These are phyloP conservation scores for Vanessa tameamea DNA, from an alignment of 1,140 invertebrate species.

Conservation along the genomic window DNA sequence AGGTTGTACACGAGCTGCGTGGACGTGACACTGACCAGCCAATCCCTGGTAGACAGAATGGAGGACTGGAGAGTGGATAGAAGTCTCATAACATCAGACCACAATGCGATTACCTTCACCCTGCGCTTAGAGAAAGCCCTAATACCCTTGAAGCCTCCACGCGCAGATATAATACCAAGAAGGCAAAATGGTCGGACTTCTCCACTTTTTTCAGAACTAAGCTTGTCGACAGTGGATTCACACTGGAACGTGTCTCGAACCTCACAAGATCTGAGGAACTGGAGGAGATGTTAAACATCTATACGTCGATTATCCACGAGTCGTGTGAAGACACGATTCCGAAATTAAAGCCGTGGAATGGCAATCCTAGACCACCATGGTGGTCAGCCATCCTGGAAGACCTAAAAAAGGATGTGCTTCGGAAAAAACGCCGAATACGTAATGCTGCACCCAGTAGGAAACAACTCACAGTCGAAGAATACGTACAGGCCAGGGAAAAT, in stretches of 20 bases:
- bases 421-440: too few species aligned
- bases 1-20: too few species aligned
- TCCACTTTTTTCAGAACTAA: too few species aligned
- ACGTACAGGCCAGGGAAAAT: too few species aligned
- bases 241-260: neutral
- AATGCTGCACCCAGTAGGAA: conserved; percentile 5
- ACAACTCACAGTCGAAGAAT: neutral
- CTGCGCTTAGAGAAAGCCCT: neutral
- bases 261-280: conserved; percentile 17
- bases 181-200: neutral
- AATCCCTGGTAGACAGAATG: conserved; percentile 22
- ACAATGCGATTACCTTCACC: neutral
- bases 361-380: too few species aligned
- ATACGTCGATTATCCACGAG: conserved; percentile 21
- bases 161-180: neutral
- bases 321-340: conserved; percentile 38
- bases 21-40: too few species aligned
- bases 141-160: neutral
- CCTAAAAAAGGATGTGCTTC: too few species aligned
- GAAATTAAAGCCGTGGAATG: neutral
- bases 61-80: conserved; percentile 24
- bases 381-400: too few species aligned
- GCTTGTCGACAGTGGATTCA: too few species aligned
- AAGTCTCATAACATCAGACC: neutral
- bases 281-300: conserved; percentile 15